These are phyloP conservation scores for Zophobas atratus DNA, from an alignment of 1,140 invertebrate species.

Conservation along the genomic window DNA sequence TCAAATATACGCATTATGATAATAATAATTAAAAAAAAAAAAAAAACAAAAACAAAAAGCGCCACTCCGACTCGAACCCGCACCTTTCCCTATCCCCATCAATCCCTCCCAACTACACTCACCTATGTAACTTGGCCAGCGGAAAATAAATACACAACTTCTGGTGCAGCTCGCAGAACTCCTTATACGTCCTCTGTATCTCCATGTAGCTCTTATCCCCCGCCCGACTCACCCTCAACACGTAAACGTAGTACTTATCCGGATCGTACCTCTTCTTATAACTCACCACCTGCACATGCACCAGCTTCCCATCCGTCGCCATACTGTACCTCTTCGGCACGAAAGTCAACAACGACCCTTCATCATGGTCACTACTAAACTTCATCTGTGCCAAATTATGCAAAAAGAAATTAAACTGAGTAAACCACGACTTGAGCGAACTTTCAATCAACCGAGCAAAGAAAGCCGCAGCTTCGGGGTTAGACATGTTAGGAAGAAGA, in stretches of 20 bases:
- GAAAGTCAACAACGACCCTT: conserved; percentile 90
- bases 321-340: conserved; percentile 94
- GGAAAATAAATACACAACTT: conserved; percentile 95
- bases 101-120: background rate
- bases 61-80: too few species aligned
- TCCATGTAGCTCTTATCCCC: conserved; percentile 88
- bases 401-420: conserved; percentile 97
- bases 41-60: too few species aligned
- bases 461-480: conserved; percentile 94
- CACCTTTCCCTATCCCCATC: too few species aligned
- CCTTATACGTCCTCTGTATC: conserved; percentile 94
- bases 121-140: conserved; percentile 88
- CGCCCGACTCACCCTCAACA: conserved; percentile 88
- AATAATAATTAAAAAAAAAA: too few species aligned
- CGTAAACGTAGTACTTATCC: conserved; percentile 98
- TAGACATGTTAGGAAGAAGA: conserved; percentile 87
- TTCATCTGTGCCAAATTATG: conserved; percentile 96
- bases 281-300: conserved; percentile 87
- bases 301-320: conserved; percentile 91
- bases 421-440: conserved; percentile 89
- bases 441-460: conserved; percentile 95
- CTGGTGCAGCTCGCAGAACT: conserved; percentile 97
- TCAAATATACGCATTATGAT: too few species aligned
- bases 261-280: conserved; percentile 97
- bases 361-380: conserved; percentile 88